Evolutionary conservation across 2,113 vertebrate genomes (phyloP).

Genomic region (Protobothrops mucrosquamatus): DNA sequence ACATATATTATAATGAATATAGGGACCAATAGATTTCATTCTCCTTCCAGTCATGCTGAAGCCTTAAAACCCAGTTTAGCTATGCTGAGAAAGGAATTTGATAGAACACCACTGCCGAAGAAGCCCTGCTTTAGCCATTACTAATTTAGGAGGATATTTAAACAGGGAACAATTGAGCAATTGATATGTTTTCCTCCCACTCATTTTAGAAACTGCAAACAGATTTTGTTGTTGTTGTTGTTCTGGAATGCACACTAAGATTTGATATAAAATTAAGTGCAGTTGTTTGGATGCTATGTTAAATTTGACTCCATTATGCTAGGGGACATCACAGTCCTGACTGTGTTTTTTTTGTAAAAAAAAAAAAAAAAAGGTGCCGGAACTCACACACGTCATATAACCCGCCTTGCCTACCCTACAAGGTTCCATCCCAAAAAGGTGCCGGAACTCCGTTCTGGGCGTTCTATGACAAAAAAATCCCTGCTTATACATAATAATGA

Average conservation of each 20-base stretch:
- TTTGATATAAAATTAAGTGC: background rate
- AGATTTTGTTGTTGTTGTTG: background rate
- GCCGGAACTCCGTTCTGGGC: too few relatives aligned
- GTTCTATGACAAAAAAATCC: too few relatives aligned
- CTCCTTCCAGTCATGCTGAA: background rate
- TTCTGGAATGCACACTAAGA: background rate
- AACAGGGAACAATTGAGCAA: background rate
- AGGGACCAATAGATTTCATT: background rate
- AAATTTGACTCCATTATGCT: background rate
- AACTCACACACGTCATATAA: too few relatives aligned
- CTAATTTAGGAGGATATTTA: background rate
- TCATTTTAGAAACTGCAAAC: background rate
- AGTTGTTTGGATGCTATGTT: background rate
- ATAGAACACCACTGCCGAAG: too few relatives aligned
- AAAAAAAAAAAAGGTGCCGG: too few relatives aligned
- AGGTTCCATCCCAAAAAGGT: too few relatives aligned
- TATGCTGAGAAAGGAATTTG: background rate
- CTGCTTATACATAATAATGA: background rate
- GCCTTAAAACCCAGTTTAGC: too few relatives aligned
- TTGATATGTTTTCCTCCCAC: background rate
- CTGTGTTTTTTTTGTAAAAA: background rate
- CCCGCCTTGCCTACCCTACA: too few relatives aligned
- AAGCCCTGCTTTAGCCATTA: too few relatives aligned
- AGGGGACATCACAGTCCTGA: background rate
- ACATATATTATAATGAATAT: background rate